Conservation (phyloP, 2,113 vertebrate species). For the Tyrannus savana region DNA sequence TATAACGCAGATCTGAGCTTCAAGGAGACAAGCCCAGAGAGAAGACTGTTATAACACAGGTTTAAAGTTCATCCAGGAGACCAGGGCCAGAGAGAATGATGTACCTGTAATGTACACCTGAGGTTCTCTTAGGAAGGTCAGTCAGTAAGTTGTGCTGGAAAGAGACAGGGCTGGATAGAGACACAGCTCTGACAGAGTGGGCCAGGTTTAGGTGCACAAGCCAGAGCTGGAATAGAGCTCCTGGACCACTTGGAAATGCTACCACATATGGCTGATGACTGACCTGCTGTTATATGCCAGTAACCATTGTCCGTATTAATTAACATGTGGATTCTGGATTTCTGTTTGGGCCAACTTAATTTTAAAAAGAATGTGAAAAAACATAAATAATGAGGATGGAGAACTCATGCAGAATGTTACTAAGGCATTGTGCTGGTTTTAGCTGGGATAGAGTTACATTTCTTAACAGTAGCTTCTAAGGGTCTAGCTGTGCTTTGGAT, state of each 20-base stretch:
- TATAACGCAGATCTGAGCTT: neutral
- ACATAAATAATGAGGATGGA: neutral
- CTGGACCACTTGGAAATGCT: neutral
- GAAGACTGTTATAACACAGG: neutral
- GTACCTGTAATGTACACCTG: neutral
- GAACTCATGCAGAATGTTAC: neutral
- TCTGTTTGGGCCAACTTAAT: neutral
- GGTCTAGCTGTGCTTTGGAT: neutral
- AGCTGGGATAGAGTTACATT: neutral
- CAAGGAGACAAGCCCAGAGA: neutral
- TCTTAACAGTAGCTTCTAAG: neutral
- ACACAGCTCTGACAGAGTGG: neutral
- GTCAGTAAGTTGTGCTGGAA: neutral
- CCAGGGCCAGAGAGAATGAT: neutral
- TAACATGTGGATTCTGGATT: neutral
- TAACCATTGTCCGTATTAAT: neutral
- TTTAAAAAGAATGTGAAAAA: neutral
- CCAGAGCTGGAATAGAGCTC: neutral
- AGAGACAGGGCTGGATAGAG: neutral
- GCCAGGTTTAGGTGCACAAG: neutral
- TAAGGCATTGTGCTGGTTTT: neutral
- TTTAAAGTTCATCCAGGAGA: neutral
- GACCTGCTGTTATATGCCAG: neutral
- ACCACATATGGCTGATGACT: neutral
- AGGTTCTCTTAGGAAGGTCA: neutral